A percentile compares a stretch with the other conserved stretches of the same genome.
These are phyloP conservation scores for Aphis craccivora DNA, from an alignment of 1,140 invertebrate species.

Conservation along the genomic window DNA sequence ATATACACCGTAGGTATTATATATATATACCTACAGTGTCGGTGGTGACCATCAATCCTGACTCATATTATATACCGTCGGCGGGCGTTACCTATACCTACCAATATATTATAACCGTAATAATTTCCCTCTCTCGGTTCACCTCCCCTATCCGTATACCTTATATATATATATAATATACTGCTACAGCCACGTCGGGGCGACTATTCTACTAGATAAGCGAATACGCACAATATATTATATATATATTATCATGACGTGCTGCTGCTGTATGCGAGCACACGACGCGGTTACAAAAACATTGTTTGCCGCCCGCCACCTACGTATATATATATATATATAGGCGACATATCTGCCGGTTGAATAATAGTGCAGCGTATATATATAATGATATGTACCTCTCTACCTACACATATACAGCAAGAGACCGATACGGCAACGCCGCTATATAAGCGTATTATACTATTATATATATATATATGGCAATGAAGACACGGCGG, in stretches of 20 bases:
- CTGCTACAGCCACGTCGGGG: not conserved
- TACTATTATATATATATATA: not conserved
- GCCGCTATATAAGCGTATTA: not conserved
- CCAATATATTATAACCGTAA: not conserved
- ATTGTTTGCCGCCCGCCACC: constrained; percentile 10
- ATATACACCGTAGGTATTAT: too few relatives aligned
- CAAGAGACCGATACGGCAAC: not conserved
- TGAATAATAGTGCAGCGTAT: constrained; percentile 23
- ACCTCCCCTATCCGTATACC: not conserved
- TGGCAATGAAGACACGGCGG: not conserved
- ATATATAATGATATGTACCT: not conserved
- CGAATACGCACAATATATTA: not conserved
- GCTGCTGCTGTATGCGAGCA: too few relatives aligned
- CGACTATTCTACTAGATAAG: constrained; percentile 18
- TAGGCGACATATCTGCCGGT: constrained; percentile 31
- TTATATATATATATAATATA: not conserved
- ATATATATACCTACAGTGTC: not conserved
- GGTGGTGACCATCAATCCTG: constrained; percentile 1
- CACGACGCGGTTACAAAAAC: constrained; percentile 41
- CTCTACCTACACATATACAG: not conserved
- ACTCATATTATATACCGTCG: not conserved
- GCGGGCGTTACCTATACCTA: constrained; percentile 9
- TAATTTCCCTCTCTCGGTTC: constrained; percentile 15
- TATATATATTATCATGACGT: not conserved
- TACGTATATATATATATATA: not conserved